Base-by-base conservation (phyloP, 2,797 vertebrate species). In the Chloroceryle amazona region DNA sequence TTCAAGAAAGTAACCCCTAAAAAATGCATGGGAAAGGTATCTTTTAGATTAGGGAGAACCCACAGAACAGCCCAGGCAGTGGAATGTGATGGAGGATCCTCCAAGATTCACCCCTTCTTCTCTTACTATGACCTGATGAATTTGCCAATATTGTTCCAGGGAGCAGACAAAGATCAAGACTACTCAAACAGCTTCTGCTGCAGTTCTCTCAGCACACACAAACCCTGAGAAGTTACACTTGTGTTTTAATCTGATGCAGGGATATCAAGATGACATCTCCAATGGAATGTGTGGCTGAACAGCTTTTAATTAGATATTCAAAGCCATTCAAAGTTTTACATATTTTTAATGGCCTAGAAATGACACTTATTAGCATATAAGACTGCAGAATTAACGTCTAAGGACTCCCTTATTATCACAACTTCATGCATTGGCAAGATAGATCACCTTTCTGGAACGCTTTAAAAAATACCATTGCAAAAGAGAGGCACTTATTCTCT, bases 391-490 rank as follows among this genome's bases (percentile, higher is more conserved):
- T 86, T 96, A 89, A 92, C 79, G 71, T 83, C 93, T 89, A 76
- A 97, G 81, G 81, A 95, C 87, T 81, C 84, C 35, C 39, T 76
- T 93, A 94, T 86, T 97, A 92, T 76, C 90, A 92, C 76, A 67
- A 81, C 89, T 95, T 96, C 73, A 65, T 47, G 74, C 66, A 86
- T 1, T 62, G 58, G n/a, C 28, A 84, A 90, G 91, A 93, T 19
- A 83, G 52, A 96, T 95, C 94, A 85, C 95, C 93, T 94, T 98
- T 86, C 74, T 90, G 62, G 88, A 83, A 81, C 57, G 81, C 80
- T 96, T 55, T 96, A 96, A 78, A 6, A 97, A 96, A 97, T 74
- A 96, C 46, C 86, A 80, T 44, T 88, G 54, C 65, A 90, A 95
- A 96, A 91, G 88, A 65, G 72, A 85, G 85, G 49, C 75, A 62